A percentile compares a stretch with the other conserved stretches of the same genome.
Conservation (phyloP, 2,113 vertebrate species). For the Pyxicephalus adspersus region DNA sequence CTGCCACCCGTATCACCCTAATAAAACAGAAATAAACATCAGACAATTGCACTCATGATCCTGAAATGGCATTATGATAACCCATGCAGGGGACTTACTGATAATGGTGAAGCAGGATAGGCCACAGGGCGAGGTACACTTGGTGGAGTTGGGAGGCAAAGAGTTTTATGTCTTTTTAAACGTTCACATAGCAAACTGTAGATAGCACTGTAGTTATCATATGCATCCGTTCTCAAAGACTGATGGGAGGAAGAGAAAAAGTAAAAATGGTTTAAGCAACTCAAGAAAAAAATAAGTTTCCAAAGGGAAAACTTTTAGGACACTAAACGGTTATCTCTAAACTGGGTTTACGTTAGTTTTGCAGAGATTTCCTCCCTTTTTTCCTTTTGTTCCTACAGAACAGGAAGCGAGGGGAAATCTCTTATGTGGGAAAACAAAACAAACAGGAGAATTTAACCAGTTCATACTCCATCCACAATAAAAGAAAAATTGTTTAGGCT, state of each 20-base stretch:
- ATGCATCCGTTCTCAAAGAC: conserved; percentile 92
- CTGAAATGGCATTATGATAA: background rate
- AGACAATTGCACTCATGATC: background rate
- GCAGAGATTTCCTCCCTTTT: too few relatives aligned
- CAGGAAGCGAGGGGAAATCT: background rate
- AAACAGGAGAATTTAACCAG: background rate
- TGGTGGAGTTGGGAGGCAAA: conserved; percentile 79
- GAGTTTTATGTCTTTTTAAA: conserved; percentile 93
- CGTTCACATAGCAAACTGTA: conserved; percentile 96
- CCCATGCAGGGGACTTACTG: conserved; percentile 71
- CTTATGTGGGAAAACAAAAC: background rate
- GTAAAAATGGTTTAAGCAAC: background rate
- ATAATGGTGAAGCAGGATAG: conserved; percentile 83
- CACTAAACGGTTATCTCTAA: too few relatives aligned
- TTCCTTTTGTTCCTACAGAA: too few relatives aligned
- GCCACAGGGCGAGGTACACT: conserved; percentile 77
- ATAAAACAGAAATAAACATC: conserved; percentile 39
- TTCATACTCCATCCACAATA: background rate
- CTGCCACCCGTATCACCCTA: conserved; percentile 86
- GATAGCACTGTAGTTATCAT: conserved; percentile 98
- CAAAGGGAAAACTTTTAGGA: too few relatives aligned
- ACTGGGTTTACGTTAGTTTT: too few relatives aligned
- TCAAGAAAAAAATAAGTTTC: background rate
- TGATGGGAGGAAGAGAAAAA: conserved; percentile 57
- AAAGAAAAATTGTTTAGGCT: too few relatives aligned